phyloP scores from a whole-genome alignment of 1,140 invertebrate species.

The Drosophila navojoa region DNA sequence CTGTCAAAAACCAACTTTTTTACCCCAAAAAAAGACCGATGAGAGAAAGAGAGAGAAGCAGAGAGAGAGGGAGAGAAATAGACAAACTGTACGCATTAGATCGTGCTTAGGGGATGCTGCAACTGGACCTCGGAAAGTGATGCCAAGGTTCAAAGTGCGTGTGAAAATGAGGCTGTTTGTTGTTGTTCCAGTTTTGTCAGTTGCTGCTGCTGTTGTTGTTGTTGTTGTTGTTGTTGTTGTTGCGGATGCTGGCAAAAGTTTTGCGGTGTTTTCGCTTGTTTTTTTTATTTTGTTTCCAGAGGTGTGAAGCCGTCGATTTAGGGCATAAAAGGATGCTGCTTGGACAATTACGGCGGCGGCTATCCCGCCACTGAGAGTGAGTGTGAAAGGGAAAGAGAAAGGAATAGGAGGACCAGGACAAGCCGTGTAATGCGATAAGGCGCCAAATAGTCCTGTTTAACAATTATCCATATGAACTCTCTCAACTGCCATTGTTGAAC shows the following conservation, averaged over 20 bases:
- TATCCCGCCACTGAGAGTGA: background rate
- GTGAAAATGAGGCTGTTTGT: slow-evolving; percentile 72
- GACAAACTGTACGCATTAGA: slow-evolving; percentile 32
- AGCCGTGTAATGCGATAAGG: slow-evolving; percentile 72
- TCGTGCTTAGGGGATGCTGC: slow-evolving; percentile 57
- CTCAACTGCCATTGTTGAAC: slow-evolving; percentile 22
- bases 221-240: slow-evolving; percentile 29
- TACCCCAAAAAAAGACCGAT: slow-evolving; percentile 62
- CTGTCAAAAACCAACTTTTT: slow-evolving; percentile 79
- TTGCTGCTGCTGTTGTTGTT: background rate
- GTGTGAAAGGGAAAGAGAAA: background rate
- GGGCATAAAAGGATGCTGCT: slow-evolving; percentile 50
- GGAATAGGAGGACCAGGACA: background rate
- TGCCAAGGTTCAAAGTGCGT: slow-evolving; percentile 76
- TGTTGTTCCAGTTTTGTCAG: slow-evolving; percentile 42
- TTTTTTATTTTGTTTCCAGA: slow-evolving; percentile 31
- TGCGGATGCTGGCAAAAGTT: slow-evolving; percentile 55
- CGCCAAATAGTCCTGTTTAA: slow-evolving; percentile 50
- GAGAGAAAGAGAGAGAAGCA: background rate
- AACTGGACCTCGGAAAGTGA: slow-evolving; percentile 10
- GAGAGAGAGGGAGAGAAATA: background rate
- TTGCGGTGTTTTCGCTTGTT: slow-evolving; percentile 55
- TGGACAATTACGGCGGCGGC: slow-evolving; percentile 28
- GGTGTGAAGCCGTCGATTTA: slow-evolving; percentile 67
- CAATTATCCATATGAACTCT: slow-evolving; percentile 60